These are phyloP conservation scores for Thaleichthys pacificus DNA, from an alignment of 2,797 vertebrate species.

Conservation along the genomic window DNA sequence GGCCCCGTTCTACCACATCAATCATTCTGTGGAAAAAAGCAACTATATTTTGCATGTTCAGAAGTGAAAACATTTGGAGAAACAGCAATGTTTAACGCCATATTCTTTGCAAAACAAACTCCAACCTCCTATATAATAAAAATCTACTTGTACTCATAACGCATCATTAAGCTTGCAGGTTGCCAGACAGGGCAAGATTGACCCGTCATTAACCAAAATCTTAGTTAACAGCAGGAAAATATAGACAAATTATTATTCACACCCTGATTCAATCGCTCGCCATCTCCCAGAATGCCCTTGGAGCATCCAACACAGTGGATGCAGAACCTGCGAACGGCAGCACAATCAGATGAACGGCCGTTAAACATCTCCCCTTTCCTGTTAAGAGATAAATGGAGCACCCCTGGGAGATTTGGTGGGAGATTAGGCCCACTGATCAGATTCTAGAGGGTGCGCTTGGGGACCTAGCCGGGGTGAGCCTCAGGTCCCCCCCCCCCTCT, in stretches of 20 bases:
- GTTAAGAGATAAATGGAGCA: slow-evolving; percentile 73
- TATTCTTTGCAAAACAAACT: slow-evolving; percentile 36
- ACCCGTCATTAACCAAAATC: slow-evolving; percentile 61
- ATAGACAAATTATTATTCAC: slow-evolving; percentile 41
- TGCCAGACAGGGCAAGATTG: slow-evolving; percentile 59
- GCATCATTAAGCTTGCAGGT: slow-evolving; percentile 56
- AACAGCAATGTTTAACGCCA: slow-evolving; percentile 40
- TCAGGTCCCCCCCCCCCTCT: slow-evolving; percentile 64
- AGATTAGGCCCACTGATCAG: slow-evolving; percentile 79
- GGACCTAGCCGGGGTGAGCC: slow-evolving; percentile 60
- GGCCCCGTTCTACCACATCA: slow-evolving; percentile 42
- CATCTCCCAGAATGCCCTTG: slow-evolving; percentile 51
- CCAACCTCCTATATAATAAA: slow-evolving; percentile 30
- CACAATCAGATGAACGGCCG: slow-evolving; percentile 65
- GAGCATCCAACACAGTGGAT: slow-evolving; percentile 55
- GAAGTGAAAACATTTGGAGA: slow-evolving; percentile 10
- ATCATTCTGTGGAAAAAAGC: slow-evolving; percentile 31
- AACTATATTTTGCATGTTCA: slow-evolving; percentile 14
- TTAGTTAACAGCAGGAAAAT: slow-evolving; percentile 59
- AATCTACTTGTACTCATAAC: slow-evolving; percentile 63
- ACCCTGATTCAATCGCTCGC: slow-evolving; percentile 57
- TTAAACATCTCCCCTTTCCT: slow-evolving; percentile 72
- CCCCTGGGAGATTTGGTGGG: slow-evolving; percentile 73
- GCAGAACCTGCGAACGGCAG: slow-evolving; percentile 46
- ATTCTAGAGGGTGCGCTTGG: slow-evolving; percentile 68